Percentiles rank a stretch among this genome's conserved stretches.
Conservation (phyloP, 2,888 invertebrate species). For the Toxonevra muliebris region DNA sequence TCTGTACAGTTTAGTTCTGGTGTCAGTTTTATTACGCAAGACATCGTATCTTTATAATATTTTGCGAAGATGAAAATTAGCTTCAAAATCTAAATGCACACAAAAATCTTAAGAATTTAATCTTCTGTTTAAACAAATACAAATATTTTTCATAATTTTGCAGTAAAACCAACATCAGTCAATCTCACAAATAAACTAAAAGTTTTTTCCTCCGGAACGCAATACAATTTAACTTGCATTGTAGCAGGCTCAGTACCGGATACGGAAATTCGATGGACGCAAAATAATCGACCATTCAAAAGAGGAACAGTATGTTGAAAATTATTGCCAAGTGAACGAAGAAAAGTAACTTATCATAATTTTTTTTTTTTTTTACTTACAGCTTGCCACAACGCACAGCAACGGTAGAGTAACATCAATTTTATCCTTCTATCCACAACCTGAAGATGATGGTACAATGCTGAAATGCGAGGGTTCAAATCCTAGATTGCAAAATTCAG, state of each 20-base stretch:
- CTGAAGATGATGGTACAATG: slow-evolving; percentile 85
- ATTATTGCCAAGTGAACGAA: background rate
- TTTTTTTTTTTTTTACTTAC: slow-evolving; percentile 33
- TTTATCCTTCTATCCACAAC: slow-evolving; percentile 81
- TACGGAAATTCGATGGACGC: slow-evolving; percentile 85
- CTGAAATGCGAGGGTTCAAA: slow-evolving; percentile 89
- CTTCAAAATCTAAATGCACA: no score
- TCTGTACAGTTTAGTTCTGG: no score
- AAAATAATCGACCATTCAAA: slow-evolving; percentile 80
- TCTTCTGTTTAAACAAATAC: no score
- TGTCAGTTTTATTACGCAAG: no score
- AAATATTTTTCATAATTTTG: slow-evolving; percentile 23
- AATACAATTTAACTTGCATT: slow-evolving; percentile 82
- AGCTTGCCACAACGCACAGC: slow-evolving; percentile 74
- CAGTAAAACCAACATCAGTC: slow-evolving; percentile 84
- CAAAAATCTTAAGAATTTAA: no score
- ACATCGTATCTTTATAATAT: no score
- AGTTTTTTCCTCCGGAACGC: slow-evolving; percentile 80
- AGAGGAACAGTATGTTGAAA: slow-evolving; percentile 74
- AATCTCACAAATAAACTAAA: slow-evolving; percentile 80
- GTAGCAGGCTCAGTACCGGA: slow-evolving; percentile 87
- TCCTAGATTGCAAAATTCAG: slow-evolving; percentile 77
- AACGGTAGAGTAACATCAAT: slow-evolving; percentile 80
- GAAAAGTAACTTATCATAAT: background rate
- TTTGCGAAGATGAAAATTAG: no score